phyloP scores from a whole-genome alignment of 2,888 invertebrate genomes.

The Arge pagana region DNA sequence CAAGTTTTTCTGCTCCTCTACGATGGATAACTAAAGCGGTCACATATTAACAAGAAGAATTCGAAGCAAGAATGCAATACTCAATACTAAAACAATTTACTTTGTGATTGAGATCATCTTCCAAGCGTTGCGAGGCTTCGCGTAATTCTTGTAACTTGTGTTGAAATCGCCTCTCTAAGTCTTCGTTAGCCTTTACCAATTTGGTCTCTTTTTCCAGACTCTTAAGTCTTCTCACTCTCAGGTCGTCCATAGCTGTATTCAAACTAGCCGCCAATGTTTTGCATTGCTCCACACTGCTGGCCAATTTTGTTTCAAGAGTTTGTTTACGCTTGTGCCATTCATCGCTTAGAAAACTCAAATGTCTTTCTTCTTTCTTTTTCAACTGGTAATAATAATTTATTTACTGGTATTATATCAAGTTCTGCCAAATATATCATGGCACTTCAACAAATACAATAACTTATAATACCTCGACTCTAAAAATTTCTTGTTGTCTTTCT shows the following conservation, averaged over 20 bases:
- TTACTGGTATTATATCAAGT: slow-evolving; percentile 10
- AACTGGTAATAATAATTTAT: slow-evolving; percentile 52
- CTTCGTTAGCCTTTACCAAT: slow-evolving; percentile 64
- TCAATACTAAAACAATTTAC: slow-evolving; percentile 49
- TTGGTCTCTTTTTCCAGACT: slow-evolving; percentile 63
- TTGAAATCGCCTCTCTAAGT: slow-evolving; percentile 65
- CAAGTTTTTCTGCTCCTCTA: slow-evolving; percentile 44
- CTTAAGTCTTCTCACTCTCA: slow-evolving; percentile 60
- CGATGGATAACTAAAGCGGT: slow-evolving; percentile 32
- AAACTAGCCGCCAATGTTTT: slow-evolving; percentile 65
- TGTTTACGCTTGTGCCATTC: slow-evolving; percentile 65
- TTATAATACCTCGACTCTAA: slow-evolving; percentile 62
- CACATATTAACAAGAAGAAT: neutral
- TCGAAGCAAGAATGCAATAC: neutral
- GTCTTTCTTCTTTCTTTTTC: slow-evolving; percentile 64
- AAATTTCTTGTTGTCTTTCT: slow-evolving; percentile 68
- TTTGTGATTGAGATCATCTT: slow-evolving; percentile 64
- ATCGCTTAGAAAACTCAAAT: slow-evolving; percentile 59
- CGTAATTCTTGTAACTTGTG: slow-evolving; percentile 64
- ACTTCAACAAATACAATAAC: no score
- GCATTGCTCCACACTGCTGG: slow-evolving; percentile 66
- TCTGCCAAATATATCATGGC: neutral
- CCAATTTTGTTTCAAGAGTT: slow-evolving; percentile 64
- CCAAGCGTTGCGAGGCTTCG: slow-evolving; percentile 65
- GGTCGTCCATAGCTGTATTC: slow-evolving; percentile 66